Percentiles rank a stretch among this genome's conserved stretches.
Evolutionary conservation across 2,888 invertebrate genomes (phyloP).

Genomic region (Entomobrya multifasciata): DNA sequence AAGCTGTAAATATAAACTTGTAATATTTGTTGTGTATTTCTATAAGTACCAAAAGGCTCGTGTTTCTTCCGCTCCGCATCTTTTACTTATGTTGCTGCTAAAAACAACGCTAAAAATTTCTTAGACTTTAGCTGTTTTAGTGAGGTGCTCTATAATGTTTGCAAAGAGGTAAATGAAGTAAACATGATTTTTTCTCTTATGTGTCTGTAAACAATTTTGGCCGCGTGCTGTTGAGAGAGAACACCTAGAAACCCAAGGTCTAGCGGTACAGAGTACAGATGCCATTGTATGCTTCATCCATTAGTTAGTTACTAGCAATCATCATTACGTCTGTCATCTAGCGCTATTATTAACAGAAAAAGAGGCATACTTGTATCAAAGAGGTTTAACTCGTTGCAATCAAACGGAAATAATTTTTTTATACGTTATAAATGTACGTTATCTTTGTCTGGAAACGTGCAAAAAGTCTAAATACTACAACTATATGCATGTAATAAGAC

Average conservation of each 20-base stretch:
- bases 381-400: no score
- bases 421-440: no score
- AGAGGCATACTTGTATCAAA: not conserved
- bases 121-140: not conserved
- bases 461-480: no score
- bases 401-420: no score
- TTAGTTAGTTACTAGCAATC: conserved; percentile 46
- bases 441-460: no score
- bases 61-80: not conserved
- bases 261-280: not conserved
- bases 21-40: not conserved
- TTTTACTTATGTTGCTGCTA: conserved; percentile 29
- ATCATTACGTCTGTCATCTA: conserved; percentile 32
- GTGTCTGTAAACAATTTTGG: not conserved
- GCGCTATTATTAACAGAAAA: not conserved
- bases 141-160: conserved; percentile 20
- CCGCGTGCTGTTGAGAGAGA: conserved; percentile 24
- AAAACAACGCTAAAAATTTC: conserved; percentile 29
- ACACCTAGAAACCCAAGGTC: not conserved
- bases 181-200: not conserved
- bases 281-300: conserved; percentile 2
- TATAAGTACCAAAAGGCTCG: not conserved
- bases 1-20: conserved; percentile 1
- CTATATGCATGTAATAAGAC: no score
- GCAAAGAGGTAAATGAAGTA: conserved; percentile 17